Evolutionary conservation across 2,888 invertebrate species (phyloP).

Genomic region (Achlya flavicornis): DNA sequence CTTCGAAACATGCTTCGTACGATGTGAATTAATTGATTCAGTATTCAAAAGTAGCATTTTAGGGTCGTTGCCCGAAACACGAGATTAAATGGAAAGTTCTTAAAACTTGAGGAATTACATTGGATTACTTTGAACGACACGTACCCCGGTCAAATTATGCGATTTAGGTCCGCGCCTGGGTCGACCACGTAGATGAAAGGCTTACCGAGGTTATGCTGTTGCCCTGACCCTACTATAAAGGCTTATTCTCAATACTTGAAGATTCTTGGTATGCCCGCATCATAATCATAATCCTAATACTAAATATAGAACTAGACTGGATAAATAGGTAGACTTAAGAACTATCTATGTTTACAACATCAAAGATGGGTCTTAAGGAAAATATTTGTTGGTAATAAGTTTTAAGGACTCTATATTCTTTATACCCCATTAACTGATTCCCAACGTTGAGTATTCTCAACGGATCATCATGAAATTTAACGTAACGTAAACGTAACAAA

Average conservation of each 20-base stretch:
- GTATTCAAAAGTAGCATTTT: neutral
- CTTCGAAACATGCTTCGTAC: neutral
- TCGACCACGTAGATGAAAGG: slow-evolving; percentile 55
- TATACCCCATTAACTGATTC: too few relatives aligned
- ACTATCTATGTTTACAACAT: neutral
- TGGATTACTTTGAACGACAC: slow-evolving; percentile 31
- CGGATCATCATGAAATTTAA: too few relatives aligned
- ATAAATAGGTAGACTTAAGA: too few relatives aligned
- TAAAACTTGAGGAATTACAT: slow-evolving; percentile 24
- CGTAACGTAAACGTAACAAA: too few relatives aligned
- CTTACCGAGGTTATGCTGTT: slow-evolving; percentile 50
- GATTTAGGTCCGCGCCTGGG: slow-evolving; percentile 42
- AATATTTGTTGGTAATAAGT: neutral
- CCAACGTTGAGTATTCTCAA: too few relatives aligned
- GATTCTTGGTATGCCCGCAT: slow-evolving; percentile 40
- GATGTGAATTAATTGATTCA: slow-evolving; percentile 18
- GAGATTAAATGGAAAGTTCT: slow-evolving; percentile 22
- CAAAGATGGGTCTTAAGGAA: neutral
- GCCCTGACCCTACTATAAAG: slow-evolving; percentile 45
- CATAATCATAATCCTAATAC: slow-evolving; percentile 23
- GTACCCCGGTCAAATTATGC: slow-evolving; percentile 55
- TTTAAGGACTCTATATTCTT: too few relatives aligned
- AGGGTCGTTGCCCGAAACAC: slow-evolving; percentile 9
- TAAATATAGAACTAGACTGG: slow-evolving; percentile 1
- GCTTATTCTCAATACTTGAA: slow-evolving; percentile 44